A percentile compares a stretch with the other conserved stretches of the same genome.
Evolutionary conservation across 2,797 vertebrate genomes (phyloP).

Genomic region (Ptychadena robeensis): DNA sequence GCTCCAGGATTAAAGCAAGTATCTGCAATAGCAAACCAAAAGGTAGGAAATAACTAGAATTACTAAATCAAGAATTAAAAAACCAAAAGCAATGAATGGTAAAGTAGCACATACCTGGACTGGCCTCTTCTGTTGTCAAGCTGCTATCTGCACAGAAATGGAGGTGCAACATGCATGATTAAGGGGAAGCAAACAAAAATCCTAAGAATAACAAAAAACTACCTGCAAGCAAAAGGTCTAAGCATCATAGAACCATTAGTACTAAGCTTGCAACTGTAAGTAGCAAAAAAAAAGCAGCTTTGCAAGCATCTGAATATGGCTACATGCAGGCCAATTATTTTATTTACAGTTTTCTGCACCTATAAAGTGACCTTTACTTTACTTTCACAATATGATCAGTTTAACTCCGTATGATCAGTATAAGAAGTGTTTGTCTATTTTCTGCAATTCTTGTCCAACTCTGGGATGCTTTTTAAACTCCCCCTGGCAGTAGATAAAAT

Average conservation of each 20-base stretch:
- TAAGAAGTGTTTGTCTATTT: too few relatives aligned
- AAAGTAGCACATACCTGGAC: slow-evolving; percentile 87
- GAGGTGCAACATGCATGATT: slow-evolving; percentile 93
- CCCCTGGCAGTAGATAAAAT: too few relatives aligned
- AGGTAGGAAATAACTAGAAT: slow-evolving; percentile 50
- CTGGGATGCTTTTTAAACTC: too few relatives aligned
- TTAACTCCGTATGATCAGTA: too few relatives aligned
- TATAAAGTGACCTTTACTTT: too few relatives aligned
- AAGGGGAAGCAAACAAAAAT: slow-evolving; percentile 78
- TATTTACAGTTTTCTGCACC: background rate
- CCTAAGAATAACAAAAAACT: slow-evolving; percentile 11
- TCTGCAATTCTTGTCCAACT: too few relatives aligned
- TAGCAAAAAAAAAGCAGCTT: slow-evolving; percentile 57
- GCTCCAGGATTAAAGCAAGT: slow-evolving; percentile 41
- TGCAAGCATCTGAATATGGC: slow-evolving; percentile 5
- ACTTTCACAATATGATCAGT: too few relatives aligned
- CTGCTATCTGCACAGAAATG: slow-evolving; percentile 90
- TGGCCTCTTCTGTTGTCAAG: slow-evolving; percentile 85
- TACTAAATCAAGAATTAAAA: slow-evolving; percentile 50
- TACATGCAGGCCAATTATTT: slow-evolving; percentile 29
- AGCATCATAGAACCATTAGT: slow-evolving; percentile 63
- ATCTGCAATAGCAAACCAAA: slow-evolving; percentile 55
- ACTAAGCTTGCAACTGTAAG: slow-evolving; percentile 65
- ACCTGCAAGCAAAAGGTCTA: slow-evolving; percentile 62
- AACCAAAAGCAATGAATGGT: slow-evolving; percentile 68